These are phyloP conservation scores for Chloroclystis v-ata DNA, from an alignment of 2,888 invertebrate species.

Conservation along the genomic window DNA sequence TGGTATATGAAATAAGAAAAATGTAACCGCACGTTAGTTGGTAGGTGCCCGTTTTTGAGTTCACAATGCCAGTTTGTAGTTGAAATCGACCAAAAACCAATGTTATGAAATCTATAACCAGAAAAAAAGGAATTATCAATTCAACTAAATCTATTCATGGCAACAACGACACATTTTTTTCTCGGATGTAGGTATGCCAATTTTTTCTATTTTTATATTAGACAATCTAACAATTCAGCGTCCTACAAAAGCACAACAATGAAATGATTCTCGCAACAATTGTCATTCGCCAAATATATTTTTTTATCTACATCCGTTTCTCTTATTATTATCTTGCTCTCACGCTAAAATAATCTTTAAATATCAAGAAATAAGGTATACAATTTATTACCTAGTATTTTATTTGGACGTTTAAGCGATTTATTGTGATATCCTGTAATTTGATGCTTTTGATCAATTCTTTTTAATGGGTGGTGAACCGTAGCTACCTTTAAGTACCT, in stretches of 20 bases:
- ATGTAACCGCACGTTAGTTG: no score
- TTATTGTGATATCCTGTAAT: slow-evolving; percentile 66
- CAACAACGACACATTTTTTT: no score
- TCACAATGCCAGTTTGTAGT: not conserved
- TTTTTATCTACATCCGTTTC: slow-evolving; percentile 45
- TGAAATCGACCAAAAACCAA: not conserved
- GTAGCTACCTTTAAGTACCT: slow-evolving; percentile 1
- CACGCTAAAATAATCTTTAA: slow-evolving; percentile 13
- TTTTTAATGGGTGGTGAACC: slow-evolving; percentile 13
- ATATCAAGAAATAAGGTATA: slow-evolving; percentile 27
- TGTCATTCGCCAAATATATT: slow-evolving; percentile 26
- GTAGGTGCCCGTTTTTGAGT: not conserved
- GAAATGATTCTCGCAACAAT: slow-evolving; percentile 21
- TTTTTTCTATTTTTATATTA: slow-evolving; percentile 5
- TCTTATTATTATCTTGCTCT: slow-evolving; percentile 32
- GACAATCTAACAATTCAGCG: slow-evolving; percentile 17
- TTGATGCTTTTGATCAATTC: slow-evolving; percentile 41
- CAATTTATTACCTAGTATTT: slow-evolving; percentile 16
- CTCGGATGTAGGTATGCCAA: not conserved
- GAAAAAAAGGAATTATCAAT: not conserved
- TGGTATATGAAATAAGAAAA: no score
- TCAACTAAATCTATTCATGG: no score
- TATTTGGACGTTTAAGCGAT: slow-evolving; percentile 50
- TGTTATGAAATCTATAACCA: not conserved
- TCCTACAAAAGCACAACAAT: slow-evolving; percentile 25